Conservation (phyloP, 2,888 invertebrate genomes). For the Meteorus cinctellus region DNA sequence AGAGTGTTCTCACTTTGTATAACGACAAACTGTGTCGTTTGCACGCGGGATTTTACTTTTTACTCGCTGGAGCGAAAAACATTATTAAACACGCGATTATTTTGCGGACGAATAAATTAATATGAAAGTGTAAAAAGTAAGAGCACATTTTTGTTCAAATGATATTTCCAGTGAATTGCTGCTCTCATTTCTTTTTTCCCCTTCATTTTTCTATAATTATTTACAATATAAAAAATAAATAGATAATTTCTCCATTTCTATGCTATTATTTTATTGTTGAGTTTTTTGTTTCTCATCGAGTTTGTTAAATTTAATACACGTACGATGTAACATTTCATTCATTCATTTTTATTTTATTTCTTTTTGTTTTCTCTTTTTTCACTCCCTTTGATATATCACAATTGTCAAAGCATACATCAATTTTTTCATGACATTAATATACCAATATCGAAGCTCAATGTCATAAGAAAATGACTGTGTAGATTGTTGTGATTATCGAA, state of each 20-base stretch:
- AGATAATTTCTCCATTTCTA: not conserved
- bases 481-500: not conserved
- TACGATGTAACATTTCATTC: not conserved
- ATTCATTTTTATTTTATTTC: slow-evolving; percentile 16
- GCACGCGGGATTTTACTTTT: slow-evolving; percentile 35
- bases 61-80: slow-evolving; percentile 27
- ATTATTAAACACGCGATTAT: slow-evolving; percentile 38
- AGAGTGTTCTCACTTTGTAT: slow-evolving; percentile 12
- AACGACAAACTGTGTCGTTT: slow-evolving; percentile 2
- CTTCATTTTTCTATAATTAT: not conserved
- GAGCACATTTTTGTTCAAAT: slow-evolving; percentile 5
- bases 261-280: not conserved
- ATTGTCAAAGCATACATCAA: not conserved
- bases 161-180: not conserved
- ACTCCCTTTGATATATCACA: not conserved
- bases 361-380: not conserved
- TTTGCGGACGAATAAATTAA: slow-evolving; percentile 33
- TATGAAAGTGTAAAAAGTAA: slow-evolving; percentile 37
- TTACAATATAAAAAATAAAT: not conserved
- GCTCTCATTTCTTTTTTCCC: not conserved
- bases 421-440: not conserved
- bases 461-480: not conserved
- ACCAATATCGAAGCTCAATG: not conserved
- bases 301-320: not conserved
- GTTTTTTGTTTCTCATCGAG: not conserved